Base-by-base conservation (phyloP, 2,113 vertebrate species). In the Platichthys flesus region DNA sequence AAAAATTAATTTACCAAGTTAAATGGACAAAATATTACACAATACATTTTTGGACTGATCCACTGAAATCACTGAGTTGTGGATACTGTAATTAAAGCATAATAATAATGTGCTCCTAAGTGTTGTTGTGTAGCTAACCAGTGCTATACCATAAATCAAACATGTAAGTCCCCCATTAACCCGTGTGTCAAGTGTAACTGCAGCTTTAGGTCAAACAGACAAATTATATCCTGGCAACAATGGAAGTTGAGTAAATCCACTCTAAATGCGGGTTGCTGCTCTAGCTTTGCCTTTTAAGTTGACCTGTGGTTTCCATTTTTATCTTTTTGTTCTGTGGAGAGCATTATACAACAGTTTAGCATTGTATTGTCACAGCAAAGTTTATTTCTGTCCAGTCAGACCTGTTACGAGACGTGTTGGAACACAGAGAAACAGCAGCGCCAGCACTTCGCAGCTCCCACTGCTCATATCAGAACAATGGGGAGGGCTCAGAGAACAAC, bases 401-500 rank as follows among this genome's bases (percentile, higher is more conserved):
- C 54, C 55, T 13, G 35, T 67, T 56, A 21, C 23, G n/a, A 82
- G 47, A 51, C 12, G 20, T 55, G 55, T 75, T 59, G 23, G n/a
- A 72, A 63, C 9, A 49, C 26, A 26, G 47, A 51, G 35, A 47
- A 69, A 28, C 49, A 45, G 45, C 59, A 12, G 15, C 49, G 9
- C 62, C 2, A 3, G 26, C 23, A 61, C 37, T 51, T 14, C 2
- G 2, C 40, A 21, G 15, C 52, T 80, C 35, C 76, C 66, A 64
- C 13, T 21, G 45, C 58, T 72, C 67, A 35, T 31, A 67, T 23
- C 49, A 45, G 65, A 71, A 67, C 52, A 73, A 70, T 35, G 56
- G 23, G 20, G 16, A 54, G 51, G 61, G 77, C 57, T 56, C 40
- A 20, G 28, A 74, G 67, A 71, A 51, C 20, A 79, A 28, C 75